Percentiles rank a stretch among this genome's conserved stretches.
Evolutionary conservation across 2,888 invertebrate genomes (phyloP).

Genomic region (Dorcus parallelipipedus): DNA sequence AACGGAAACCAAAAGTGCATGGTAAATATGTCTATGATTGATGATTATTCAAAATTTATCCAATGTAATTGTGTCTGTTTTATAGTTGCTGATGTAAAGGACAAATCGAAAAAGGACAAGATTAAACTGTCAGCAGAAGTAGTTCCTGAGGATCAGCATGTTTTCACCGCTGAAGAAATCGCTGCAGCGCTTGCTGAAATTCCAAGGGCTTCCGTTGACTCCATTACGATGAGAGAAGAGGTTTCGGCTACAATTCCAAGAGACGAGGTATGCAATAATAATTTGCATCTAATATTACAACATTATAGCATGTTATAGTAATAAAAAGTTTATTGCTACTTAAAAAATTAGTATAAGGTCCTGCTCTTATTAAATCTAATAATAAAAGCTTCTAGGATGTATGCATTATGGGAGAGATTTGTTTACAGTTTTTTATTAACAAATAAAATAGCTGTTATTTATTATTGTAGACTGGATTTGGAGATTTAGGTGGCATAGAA

Average conservation of each 20-base stretch:
- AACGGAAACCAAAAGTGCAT: not conserved
- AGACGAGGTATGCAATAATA: not conserved
- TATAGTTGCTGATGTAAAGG: no score
- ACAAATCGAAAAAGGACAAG: not conserved
- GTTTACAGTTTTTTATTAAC: not conserved
- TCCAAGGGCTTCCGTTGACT: not conserved
- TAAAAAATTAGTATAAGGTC: no score
- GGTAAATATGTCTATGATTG: no score
- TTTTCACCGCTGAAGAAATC: conserved; percentile 4
- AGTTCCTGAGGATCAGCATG: not conserved
- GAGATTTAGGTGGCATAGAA: not conserved
- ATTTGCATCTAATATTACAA: no score
- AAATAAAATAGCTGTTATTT: no score
- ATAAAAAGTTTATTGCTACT: no score
- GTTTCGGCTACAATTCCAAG: not conserved
- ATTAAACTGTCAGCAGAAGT: not conserved
- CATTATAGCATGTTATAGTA: no score
- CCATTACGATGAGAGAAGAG: conserved; percentile 10
- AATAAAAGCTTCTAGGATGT: no score
- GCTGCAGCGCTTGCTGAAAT: conserved; percentile 4
- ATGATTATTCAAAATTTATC: no score
- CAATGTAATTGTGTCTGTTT: no score
- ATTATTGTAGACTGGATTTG: not conserved
- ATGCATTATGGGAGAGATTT: no score
- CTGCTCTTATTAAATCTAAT: no score